A percentile compares a stretch with the other conserved stretches of the same genome.
phyloP scores from a whole-genome alignment of 1,140 invertebrate genomes.

The Batillaria attramentaria region DNA sequence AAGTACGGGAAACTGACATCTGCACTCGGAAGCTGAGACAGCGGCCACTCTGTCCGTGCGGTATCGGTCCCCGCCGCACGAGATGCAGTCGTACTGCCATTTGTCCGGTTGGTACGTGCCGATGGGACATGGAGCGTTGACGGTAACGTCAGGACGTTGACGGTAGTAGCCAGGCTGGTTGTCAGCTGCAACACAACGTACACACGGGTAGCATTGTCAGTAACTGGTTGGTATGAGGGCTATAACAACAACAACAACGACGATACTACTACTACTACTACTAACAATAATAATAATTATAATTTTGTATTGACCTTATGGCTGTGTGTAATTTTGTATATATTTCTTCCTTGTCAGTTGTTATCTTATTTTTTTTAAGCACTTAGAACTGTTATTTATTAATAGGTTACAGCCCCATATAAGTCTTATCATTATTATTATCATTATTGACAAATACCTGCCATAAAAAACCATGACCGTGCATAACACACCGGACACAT shows the following conservation, averaged over 20 bases:
- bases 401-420: too few species aligned
- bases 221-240: neutral
- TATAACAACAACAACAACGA: neutral
- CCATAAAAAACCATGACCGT: too few species aligned
- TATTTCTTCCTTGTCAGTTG: too few species aligned
- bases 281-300: too few species aligned
- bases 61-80: conserved; percentile 38
- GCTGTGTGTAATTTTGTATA: too few species aligned
- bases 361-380: too few species aligned
- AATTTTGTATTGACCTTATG: too few species aligned
- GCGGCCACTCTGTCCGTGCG: conserved; percentile 38
- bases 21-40: conserved; percentile 41
- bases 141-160: neutral
- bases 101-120: conserved; percentile 91
- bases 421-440: too few species aligned
- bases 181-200: conserved; percentile 15
- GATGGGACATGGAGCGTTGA: conserved; percentile 89
- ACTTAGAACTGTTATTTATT: too few species aligned
- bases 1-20: conserved; percentile 39
- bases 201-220: too few species aligned
- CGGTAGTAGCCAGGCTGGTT: conserved; percentile 35
- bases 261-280: too few species aligned
- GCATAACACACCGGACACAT: neutral
- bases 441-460: too few species aligned
- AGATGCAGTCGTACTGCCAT: conserved; percentile 49